Evolutionary conservation across 1,140 invertebrate species (phyloP).

Genomic region (Neodiprion pinetum): DNA sequence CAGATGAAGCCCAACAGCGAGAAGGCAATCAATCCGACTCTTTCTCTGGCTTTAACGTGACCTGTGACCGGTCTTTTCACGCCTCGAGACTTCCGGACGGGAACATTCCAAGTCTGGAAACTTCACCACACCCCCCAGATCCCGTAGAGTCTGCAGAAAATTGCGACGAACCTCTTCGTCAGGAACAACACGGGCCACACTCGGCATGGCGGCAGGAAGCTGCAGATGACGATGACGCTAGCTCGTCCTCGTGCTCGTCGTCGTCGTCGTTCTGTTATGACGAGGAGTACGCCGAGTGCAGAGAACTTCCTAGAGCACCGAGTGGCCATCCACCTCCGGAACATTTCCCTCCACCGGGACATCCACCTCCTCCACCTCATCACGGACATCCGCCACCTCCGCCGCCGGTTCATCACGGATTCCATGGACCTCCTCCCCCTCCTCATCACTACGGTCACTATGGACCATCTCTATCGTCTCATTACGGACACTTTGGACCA

Average conservation of each 20-base stretch:
- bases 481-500: not conserved
- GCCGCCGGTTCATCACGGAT: not conserved
- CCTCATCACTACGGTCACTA: not conserved
- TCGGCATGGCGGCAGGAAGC: no score
- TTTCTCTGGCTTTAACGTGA: not conserved
- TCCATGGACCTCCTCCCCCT: not conserved
- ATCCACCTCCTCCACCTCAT: not conserved
- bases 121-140: not conserved
- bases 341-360: not conserved
- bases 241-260: not conserved
- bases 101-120: not conserved
- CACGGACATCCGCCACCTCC: not conserved
- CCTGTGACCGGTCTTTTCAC: not conserved
- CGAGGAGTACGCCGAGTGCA: not conserved
- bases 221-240: no score
- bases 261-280: not conserved
- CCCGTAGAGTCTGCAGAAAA: not conserved
- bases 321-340: not conserved
- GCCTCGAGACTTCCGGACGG: not conserved
- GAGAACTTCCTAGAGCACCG: not conserved
- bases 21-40: no score
- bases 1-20: not conserved
- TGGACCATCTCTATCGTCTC: not conserved
- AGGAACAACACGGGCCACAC: not conserved
- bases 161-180: not conserved